Percentiles rank a stretch among this genome's conserved stretches.
Conservation (phyloP, 2,113 vertebrate species). For the Candoia aspera region DNA sequence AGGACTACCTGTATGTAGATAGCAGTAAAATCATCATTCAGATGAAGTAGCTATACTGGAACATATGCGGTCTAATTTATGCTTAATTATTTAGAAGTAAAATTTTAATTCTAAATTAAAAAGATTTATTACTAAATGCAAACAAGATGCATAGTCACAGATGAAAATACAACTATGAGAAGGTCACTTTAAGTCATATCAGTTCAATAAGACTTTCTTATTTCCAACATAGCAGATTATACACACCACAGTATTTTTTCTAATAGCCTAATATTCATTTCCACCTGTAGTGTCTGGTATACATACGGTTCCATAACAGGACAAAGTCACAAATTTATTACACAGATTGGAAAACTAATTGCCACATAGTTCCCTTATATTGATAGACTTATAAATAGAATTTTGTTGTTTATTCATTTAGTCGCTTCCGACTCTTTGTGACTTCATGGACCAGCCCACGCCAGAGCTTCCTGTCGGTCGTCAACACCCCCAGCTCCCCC, state of each 20-base stretch:
- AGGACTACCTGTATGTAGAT: neutral
- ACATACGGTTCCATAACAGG: slow-evolving; percentile 31
- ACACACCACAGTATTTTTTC: neutral
- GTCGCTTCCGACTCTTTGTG: no score
- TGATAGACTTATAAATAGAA: slow-evolving; percentile 33
- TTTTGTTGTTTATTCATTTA: no score
- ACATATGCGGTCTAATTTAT: neutral
- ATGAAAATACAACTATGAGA: neutral
- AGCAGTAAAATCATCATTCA: neutral
- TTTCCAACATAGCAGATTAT: neutral
- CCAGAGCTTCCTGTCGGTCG: no score
- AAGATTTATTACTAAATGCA: neutral
- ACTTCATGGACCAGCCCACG: no score
- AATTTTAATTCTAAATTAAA: neutral
- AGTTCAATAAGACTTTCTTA: slow-evolving; percentile 1
- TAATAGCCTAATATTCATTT: neutral
- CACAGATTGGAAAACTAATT: slow-evolving; percentile 21
- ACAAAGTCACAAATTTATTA: slow-evolving; percentile 54
- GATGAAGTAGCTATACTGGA: neutral
- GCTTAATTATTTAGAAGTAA: neutral
- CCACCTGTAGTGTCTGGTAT: neutral
- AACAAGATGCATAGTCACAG: neutral
- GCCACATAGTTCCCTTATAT: slow-evolving; percentile 32
- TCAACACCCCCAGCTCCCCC: no score
- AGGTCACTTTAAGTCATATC: neutral